Base-by-base conservation (phyloP, 1,140 invertebrate genomes). In the Drosophila oshimai region DNA sequence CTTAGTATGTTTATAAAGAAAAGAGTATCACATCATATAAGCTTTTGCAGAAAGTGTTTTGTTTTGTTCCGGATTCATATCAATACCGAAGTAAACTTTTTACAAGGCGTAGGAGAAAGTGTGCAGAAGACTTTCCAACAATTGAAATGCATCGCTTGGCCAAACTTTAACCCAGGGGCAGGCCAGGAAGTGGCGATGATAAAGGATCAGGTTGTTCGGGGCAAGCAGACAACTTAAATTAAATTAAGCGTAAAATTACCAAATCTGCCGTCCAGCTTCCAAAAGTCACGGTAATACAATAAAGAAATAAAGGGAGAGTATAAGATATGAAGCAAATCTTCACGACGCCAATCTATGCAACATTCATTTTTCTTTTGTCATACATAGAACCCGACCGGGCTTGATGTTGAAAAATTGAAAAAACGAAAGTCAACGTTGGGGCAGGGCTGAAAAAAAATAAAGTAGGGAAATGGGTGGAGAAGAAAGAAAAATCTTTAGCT, bases 401-500 rank as follows among this genome's bases (percentile, higher is more conserved):
- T 80, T 86, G 80, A 86, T 80, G 80, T 75, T 80, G 80, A 86
- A 87, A 86, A 86, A 86, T 86, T 86, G 80, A 87, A 87, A 87
- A 83, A 86, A 80, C 61, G 67, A 80, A 65, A 87, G 80, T 72
- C 80, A 86, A 79, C 60, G 60, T 53, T 17, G 42, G 33, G 36
- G 7, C 45, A 34, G 55, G 28, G 39, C 15, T 1, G 9, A 20
- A 46, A 47, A 29, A 58, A 61, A 65, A 60, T 17, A 41, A 39
- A 50, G 15, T 37, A 20, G 31, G 41, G 20, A 64, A 64, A 64
- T 39, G 33, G 45, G 22, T 9, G 41, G 22, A 45, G 26, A 31
- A 61, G 64, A 34, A 18, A 24, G 47, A 70, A 70, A 64, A 67
- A 69, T 80, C 70, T 75, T 72, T 60, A n/a, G 49, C 47, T 55